phyloP scores from a whole-genome alignment of 1,140 invertebrate genomes.

The Zaprionus davidi region DNA sequence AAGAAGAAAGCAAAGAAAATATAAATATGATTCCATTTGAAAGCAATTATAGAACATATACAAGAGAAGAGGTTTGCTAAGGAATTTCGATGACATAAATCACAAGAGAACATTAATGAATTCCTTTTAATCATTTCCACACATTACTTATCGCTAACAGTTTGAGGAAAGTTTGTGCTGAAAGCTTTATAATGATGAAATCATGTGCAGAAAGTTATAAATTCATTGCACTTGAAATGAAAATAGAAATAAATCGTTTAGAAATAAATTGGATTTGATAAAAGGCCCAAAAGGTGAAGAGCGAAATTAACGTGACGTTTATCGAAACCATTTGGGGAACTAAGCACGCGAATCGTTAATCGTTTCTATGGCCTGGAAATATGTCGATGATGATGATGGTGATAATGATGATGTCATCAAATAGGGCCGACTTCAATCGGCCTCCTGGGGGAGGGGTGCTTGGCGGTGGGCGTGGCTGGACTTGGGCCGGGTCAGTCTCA shows the following conservation, averaged over 20 bases:
- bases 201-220: neutral
- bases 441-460: neutral
- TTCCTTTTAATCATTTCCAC: too few species aligned
- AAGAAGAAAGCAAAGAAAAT: too few species aligned
- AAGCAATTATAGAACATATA: too few species aligned
- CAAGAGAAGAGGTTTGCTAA: too few species aligned
- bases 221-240: neutral
- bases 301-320: constrained; percentile 7
- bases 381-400: constrained; percentile 10
- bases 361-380: constrained; percentile 14
- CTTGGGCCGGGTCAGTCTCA: constrained; percentile 37
- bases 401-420: constrained; percentile 36
- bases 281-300: neutral
- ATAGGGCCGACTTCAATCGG: constrained; percentile 8
- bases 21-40: too few species aligned
- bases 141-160: too few species aligned
- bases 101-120: too few species aligned
- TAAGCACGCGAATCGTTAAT: constrained; percentile 25
- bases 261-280: constrained; percentile 20
- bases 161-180: too few species aligned
- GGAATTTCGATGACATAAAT: too few species aligned
- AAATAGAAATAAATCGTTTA: neutral
- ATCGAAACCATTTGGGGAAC: constrained; percentile 6
- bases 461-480: neutral
- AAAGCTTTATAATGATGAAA: neutral